Percentiles rank a stretch among this genome's conserved stretches.
These are phyloP conservation scores for Pentalonia nigronervosa DNA, from an alignment of 1,140 invertebrate species.

Conservation along the genomic window DNA sequence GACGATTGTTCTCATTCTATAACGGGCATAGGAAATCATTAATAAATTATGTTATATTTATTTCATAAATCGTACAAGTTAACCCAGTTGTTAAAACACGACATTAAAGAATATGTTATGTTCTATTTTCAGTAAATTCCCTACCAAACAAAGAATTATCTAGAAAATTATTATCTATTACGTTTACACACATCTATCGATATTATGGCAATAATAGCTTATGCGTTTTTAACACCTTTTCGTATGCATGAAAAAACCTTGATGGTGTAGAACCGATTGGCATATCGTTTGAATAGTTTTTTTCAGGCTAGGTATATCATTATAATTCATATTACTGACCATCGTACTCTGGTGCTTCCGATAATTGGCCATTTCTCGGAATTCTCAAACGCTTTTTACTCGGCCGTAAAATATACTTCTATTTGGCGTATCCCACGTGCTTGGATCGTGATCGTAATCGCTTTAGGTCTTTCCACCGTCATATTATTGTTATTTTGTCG, in stretches of 20 bases:
- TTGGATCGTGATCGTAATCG: not conserved
- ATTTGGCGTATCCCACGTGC: not conserved
- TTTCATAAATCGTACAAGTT: not conserved
- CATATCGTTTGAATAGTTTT: not conserved
- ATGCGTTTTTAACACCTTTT: not conserved
- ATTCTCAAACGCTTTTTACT: not conserved
- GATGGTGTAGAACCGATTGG: not conserved
- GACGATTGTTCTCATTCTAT: not conserved
- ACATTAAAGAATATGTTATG: not conserved
- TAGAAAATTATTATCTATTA: too few relatives aligned
- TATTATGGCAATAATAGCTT: not conserved
- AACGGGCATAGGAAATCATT: not conserved
- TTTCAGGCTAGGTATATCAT: not conserved
- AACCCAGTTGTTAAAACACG: not conserved
- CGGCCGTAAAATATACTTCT: not conserved
- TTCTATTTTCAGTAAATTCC: not conserved
- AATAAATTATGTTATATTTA: not conserved
- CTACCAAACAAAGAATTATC: not conserved
- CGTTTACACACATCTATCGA: not conserved
- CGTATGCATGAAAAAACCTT: not conserved
- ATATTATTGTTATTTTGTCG: not conserved
- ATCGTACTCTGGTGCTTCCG: not conserved
- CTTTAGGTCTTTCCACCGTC: not conserved
- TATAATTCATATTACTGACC: not conserved
- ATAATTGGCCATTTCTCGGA: not conserved